A percentile compares a stretch with the other conserved stretches of the same genome.
Evolutionary conservation across 2,113 vertebrate species (phyloP).

Genomic region (Tenrec ecaudatus): DNA sequence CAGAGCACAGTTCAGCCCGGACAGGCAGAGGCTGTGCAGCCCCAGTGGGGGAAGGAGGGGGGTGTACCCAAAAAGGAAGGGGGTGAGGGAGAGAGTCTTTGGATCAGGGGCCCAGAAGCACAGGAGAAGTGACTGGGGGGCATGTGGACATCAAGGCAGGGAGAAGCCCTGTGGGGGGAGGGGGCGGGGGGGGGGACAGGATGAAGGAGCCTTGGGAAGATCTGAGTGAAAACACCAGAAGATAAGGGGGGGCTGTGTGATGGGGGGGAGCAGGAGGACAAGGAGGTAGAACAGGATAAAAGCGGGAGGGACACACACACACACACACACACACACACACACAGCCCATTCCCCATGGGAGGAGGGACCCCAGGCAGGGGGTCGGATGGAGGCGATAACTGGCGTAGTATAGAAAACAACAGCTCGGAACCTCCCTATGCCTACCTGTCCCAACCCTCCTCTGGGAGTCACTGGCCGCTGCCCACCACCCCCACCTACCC

Average conservation of each 20-base stretch:
- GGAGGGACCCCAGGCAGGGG: background rate
- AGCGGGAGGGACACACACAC: background rate
- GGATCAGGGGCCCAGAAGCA: too few species aligned
- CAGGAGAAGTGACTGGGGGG: too few species aligned
- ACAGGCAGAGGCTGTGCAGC: background rate
- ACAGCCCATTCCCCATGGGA: fast-evolving
- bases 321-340: too few species aligned
- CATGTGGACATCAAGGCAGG: too few species aligned
- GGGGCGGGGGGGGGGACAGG: too few species aligned
- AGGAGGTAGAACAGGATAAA: background rate
- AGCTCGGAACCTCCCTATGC: background rate
- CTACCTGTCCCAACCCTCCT: background rate
- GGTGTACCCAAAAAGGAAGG: too few species aligned
- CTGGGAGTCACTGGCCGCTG: background rate
- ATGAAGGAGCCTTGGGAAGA: too few species aligned
- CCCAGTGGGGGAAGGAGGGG: background rate
- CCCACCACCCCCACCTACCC: background rate
- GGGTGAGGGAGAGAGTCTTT: too few species aligned
- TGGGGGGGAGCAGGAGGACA: too few species aligned
- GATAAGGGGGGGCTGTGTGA: too few species aligned
- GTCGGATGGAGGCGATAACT: fast-evolving
- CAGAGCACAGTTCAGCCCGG: background rate
- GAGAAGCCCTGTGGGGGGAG: too few species aligned
- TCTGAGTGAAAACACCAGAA: too few species aligned
- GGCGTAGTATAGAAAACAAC: background rate